Base-by-base conservation (phyloP, 2,888 invertebrate genomes). In the Melanargia galathea region DNA sequence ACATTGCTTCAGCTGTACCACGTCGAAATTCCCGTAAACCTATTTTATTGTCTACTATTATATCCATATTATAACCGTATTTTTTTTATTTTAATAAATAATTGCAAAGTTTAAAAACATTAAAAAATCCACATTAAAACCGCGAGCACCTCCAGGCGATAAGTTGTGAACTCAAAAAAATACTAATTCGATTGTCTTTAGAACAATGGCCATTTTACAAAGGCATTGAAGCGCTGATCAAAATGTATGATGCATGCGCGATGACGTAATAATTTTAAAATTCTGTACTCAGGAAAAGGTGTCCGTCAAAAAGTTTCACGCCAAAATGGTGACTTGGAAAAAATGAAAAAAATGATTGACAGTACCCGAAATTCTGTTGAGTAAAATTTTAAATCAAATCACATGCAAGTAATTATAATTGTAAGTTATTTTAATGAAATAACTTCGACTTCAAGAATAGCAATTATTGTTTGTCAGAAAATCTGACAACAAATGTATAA, bases 201-300 rank as follows among this genome's bases (percentile, higher is more conserved):
- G 58, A 62, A 63, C 67, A 60, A 63, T 64, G 57, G 64, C 54
- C 60, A 40, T 65, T 62, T 54, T 65, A 63, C 63, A 62, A 62
- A 63, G 49, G 62, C 64, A 66, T 61, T 60, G 66, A 59, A 48
- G 40, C 52, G 16, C 43, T 35, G 60, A 60, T 64, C 59, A 54
- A 59, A 63, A 65, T 65, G 55, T 61, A 64, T 64, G 48, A 62
- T 62, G 56, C 46, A 62, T 62, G 38, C 33, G n/a, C 35, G 63
- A 60, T 65, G 63, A 65, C 55, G 65, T 65, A 62, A 65, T 59
- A 40, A 40, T 45, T 49, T 52, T 51, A 46, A 63, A 63, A 58
- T 22, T 48, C 43, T 51, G 58, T 43, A 52, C 35, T 26, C 35
- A n/a, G 46, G 59, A 51, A 66, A 60, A 65, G 52, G 56, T 43